Evolutionary conservation across 2,888 invertebrate species (phyloP).

Genomic region (Shargacucullia verbasci): DNA sequence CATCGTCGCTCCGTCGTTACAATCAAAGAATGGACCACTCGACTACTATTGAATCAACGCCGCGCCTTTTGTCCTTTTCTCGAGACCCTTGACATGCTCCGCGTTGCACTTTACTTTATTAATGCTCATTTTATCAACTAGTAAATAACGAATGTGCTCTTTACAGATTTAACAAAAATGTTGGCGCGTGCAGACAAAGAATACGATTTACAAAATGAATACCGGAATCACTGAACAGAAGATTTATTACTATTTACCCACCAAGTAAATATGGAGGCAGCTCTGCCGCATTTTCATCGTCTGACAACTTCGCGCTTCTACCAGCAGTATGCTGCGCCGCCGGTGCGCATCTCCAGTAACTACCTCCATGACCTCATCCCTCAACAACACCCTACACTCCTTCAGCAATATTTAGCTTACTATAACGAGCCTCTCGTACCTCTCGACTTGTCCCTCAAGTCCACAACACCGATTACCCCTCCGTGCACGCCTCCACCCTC

Average conservation of each 20-base stretch:
- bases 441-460: conserved; percentile 93
- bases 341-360: conserved; percentile 77
- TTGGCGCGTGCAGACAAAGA: conserved; percentile 25
- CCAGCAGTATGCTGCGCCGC: conserved; percentile 81
- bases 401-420: conserved; percentile 89
- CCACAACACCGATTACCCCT: conserved; percentile 92
- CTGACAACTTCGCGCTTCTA: conserved; percentile 80
- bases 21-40: conserved; percentile 82
- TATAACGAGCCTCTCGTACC: conserved; percentile 91
- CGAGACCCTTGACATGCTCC: conserved; percentile 52
- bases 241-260: conserved; percentile 19
- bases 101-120: conserved; percentile 60
- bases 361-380: conserved; percentile 83
- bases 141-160: conserved; percentile 51
- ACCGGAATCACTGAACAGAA: conserved; percentile 38
- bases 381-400: conserved; percentile 81
- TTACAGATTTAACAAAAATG: conserved; percentile 63
- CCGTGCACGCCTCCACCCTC: conserved; percentile 93
- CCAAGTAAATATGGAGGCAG: conserved; percentile 78
- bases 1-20: conserved; percentile 61
- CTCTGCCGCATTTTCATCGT: conserved; percentile 81
- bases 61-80: conserved; percentile 52
- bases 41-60: conserved; percentile 64
- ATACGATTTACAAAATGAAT: conserved; percentile 48
- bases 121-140: conserved; percentile 32